Base-by-base conservation (phyloP, 2,888 invertebrate species). In the Ligdia adustata region DNA sequence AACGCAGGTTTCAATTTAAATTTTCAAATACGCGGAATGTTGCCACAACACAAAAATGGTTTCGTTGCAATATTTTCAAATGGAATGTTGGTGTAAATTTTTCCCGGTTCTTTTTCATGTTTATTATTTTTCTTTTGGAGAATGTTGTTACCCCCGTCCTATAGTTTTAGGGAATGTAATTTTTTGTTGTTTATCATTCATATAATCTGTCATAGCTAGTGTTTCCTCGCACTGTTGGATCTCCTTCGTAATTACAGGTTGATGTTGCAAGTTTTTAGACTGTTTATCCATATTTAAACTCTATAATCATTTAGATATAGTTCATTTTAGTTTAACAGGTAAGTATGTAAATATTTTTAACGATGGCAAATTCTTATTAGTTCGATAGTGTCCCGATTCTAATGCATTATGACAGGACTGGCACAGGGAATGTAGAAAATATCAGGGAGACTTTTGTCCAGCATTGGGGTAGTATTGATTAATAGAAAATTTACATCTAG, bases 81-180 rank as follows among this genome's bases (percentile, higher is more conserved):
- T 92, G 92, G 92, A 92, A 92, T 92, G 92, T 92, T 92, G 92
- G 92, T 92, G 92, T 92, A 92, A 79, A 84, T 83, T 88, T 80
- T 71, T 62, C 69, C 67, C 63, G 61, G 64, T 71, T 79, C 77
- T 73, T 61, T 73, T 71, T 70, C 32, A 24, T 28, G 35, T 9
- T 55, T 45, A 22, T 50, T 31, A 73, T 57, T 54, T 71, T 66
- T 66, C 59, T 64, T 70, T 79, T 72, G 83, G 68, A 72, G 94
- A 94, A 94, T 94, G 94, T 93, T 92, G 16, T 92, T 63, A 37
- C 54, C 72, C 85, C 88, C 68, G 57, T 57, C 68, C 76, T 58
- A 71, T 87, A 83, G 91, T 82, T 70, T 52, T 86, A 86, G 86
- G 88, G 88, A 90, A 89, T 89, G 89, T 59, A 57, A 73, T 75